Conservation (phyloP, 1,140 invertebrate genomes). For the Marisa cornuarietis region DNA sequence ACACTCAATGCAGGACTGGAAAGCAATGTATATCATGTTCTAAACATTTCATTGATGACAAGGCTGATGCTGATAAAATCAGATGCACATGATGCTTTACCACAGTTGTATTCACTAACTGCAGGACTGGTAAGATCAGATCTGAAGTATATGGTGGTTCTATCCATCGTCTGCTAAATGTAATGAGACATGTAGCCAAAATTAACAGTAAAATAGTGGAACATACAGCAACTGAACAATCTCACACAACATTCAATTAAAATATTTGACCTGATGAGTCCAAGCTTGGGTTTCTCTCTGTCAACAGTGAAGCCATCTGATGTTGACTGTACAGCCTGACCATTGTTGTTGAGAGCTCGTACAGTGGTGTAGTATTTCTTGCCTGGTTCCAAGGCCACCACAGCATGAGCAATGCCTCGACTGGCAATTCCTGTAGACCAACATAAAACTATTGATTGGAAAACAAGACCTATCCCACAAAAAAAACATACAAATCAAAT, state of each 20-base stretch:
- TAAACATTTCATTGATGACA: no score
- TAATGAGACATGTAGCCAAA: background rate
- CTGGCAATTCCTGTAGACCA: conserved; percentile 34
- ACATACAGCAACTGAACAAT: background rate
- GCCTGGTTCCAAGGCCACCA: conserved; percentile 31
- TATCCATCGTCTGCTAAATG: background rate
- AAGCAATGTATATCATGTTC: background rate
- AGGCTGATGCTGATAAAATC: no score
- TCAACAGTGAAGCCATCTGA: conserved; percentile 51
- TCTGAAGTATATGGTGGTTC: background rate
- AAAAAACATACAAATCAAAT: background rate
- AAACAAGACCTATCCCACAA: background rate
- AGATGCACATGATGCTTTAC: no score
- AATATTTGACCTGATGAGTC: conserved; percentile 36
- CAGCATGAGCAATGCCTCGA: conserved; percentile 38
- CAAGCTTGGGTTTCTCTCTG: conserved; percentile 34
- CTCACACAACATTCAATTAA: background rate
- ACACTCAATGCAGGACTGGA: background rate
- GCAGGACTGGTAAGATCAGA: no score
- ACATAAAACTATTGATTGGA: background rate
- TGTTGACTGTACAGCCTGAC: conserved; percentile 42
- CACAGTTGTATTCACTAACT: no score
- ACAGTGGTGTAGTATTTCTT: conserved; percentile 45
- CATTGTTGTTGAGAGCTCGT: conserved; percentile 40
- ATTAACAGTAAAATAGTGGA: background rate